Conservation (phyloP, 2,113 vertebrate genomes). For the Leptodactylus fuscus region DNA sequence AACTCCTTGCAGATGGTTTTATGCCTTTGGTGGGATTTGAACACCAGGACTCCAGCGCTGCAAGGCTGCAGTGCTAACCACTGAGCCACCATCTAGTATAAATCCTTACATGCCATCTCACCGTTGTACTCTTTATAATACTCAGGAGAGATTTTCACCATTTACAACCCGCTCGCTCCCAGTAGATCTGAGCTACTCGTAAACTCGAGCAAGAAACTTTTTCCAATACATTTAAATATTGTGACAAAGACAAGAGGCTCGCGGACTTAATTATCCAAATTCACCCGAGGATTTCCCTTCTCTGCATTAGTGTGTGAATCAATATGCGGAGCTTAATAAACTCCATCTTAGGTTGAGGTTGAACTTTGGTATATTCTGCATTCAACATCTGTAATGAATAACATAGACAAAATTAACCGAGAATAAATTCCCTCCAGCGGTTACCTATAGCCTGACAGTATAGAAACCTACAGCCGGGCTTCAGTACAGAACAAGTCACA, state of each 20-base stretch:
- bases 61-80: no score
- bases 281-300: constrained; percentile 12
- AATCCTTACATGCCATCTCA: no score
- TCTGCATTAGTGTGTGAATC: constrained; percentile 21
- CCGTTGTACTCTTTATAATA: neutral
- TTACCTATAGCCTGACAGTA: neutral
- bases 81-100: no score
- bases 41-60: no score
- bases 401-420: neutral
- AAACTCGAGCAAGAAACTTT: neutral
- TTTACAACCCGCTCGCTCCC: neutral
- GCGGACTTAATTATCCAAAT: neutral
- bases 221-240: constrained; percentile 34
- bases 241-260: constrained; percentile 6
- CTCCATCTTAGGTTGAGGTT: neutral
- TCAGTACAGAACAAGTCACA: neutral
- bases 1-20: no score
- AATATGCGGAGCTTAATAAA: constrained; percentile 27
- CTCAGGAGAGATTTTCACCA: neutral
- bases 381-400: constrained; percentile 6
- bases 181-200: neutral
- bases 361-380: neutral
- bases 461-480: neutral
- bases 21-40: no score
- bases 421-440: neutral